Conservation (phyloP, 2,888 invertebrate genomes). For the Cheiracanthium punctorium region DNA sequence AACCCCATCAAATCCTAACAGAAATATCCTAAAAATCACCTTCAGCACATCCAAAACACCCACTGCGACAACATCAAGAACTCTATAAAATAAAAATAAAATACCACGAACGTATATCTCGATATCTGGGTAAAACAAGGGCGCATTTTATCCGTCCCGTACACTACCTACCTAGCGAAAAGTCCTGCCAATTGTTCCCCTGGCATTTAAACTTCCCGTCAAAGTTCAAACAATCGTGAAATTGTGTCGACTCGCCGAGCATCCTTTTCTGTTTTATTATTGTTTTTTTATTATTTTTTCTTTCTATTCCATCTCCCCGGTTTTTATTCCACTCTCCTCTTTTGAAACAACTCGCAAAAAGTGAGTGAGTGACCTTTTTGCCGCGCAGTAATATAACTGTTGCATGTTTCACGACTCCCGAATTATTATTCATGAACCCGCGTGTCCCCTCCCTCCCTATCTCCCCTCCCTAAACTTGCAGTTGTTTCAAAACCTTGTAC, state of each 20-base stretch:
- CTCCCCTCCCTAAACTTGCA: not conserved
- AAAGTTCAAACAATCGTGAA: conserved; percentile 65
- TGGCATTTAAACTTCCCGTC: conserved; percentile 65
- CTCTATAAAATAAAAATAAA: too few species aligned
- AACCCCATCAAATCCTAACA: too few species aligned
- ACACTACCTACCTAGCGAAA: not conserved
- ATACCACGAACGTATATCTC: too few species aligned
- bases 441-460: not conserved
- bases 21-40: too few species aligned
- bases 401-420: not conserved
- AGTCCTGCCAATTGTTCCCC: conserved; percentile 52
- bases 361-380: conserved; percentile 7
- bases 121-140: too few species aligned
- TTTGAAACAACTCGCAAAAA: not conserved
- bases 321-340: not conserved
- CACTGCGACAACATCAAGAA: too few species aligned
- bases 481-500: not conserved
- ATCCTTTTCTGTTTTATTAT: too few species aligned
- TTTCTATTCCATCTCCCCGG: not conserved
- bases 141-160: not conserved
- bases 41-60: too few species aligned
- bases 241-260: conserved; percentile 43
- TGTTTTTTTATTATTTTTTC: too few species aligned
- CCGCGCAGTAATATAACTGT: not conserved
- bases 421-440: not conserved